Percentiles rank a stretch among this genome's conserved stretches.
Evolutionary conservation across 2,113 vertebrate species (phyloP).

Genomic region (Columbina picui): DNA sequence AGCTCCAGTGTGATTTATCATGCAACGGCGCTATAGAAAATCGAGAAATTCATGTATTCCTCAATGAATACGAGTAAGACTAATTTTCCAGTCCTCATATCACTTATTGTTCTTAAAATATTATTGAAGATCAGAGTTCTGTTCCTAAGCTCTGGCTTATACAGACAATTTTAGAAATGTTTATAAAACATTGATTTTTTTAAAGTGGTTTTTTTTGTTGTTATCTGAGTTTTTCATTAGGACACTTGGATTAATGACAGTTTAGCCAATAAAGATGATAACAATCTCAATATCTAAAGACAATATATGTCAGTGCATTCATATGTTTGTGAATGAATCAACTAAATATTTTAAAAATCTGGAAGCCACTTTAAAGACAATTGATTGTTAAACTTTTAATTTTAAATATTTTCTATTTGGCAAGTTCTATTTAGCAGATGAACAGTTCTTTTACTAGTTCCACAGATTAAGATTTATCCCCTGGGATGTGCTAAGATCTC

Average conservation of each 20-base stretch:
- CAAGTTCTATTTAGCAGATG: constrained; percentile 45
- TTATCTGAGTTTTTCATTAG: neutral
- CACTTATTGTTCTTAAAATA: constrained; percentile 29
- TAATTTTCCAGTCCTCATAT: constrained; percentile 24
- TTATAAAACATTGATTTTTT: constrained; percentile 17
- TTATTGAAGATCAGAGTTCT: neutral
- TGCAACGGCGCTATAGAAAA: neutral
- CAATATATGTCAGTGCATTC: neutral
- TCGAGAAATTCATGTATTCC: constrained; percentile 21
- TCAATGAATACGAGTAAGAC: neutral
- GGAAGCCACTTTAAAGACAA: constrained; percentile 3
- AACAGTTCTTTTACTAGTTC: constrained; percentile 41
- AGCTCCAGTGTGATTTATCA: neutral
- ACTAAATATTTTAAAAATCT: neutral
- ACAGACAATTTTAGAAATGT: constrained; percentile 13
- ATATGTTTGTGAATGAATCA: neutral
- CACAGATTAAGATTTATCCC: constrained; percentile 40
- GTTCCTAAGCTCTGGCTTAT: constrained; percentile 42
- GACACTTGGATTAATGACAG: neutral
- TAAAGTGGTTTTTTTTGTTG: neutral
- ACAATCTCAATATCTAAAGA: neutral
- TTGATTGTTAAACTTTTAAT: constrained; percentile 28
- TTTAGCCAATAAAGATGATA: constrained; percentile 7
- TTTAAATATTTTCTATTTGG: constrained; percentile 24
- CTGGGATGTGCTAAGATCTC: neutral